Percentiles rank a stretch among this genome's conserved stretches.
These are phyloP conservation scores for Lateolabrax maculatus DNA, from an alignment of 2,797 vertebrate genomes.

Conservation along the genomic window DNA sequence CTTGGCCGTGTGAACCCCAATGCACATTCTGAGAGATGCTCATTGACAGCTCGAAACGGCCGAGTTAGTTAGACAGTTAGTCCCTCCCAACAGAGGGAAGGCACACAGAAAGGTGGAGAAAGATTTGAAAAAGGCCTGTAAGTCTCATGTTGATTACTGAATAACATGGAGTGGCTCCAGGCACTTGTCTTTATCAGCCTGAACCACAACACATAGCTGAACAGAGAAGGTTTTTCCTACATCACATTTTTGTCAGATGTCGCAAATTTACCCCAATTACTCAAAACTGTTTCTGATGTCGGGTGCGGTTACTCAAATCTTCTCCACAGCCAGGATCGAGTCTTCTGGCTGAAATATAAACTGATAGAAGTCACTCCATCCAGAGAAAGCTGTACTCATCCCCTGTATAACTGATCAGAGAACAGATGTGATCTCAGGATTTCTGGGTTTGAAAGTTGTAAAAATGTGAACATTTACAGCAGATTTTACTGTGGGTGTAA, in stretches of 20 bases:
- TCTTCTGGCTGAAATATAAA: background rate
- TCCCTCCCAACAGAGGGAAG: conserved; percentile 50
- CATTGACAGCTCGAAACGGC: conserved; percentile 64
- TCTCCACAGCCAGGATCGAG: background rate
- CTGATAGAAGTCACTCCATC: background rate
- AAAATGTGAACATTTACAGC: background rate
- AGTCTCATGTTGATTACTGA: background rate
- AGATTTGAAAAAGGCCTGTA: conserved; percentile 1
- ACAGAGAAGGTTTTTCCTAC: background rate
- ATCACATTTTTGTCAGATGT: background rate
- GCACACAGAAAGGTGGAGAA: conserved; percentile 40
- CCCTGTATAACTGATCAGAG: conserved; percentile 15
- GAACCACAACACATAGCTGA: background rate
- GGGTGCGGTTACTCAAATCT: background rate
- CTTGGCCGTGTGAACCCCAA: conserved; percentile 9
- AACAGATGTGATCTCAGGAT: background rate
- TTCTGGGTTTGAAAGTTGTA: background rate
- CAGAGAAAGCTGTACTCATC: background rate
- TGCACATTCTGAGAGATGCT: conserved; percentile 45
- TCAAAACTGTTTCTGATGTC: conserved; percentile 4
- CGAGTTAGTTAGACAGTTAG: conserved; percentile 63
- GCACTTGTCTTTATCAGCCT: background rate
- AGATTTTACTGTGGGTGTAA: background rate
- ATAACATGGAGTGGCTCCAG: background rate
- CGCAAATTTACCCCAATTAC: background rate